Evolutionary conservation across 2,113 vertebrate genomes (phyloP).

Genomic region (Mystacornis crossleyi): DNA sequence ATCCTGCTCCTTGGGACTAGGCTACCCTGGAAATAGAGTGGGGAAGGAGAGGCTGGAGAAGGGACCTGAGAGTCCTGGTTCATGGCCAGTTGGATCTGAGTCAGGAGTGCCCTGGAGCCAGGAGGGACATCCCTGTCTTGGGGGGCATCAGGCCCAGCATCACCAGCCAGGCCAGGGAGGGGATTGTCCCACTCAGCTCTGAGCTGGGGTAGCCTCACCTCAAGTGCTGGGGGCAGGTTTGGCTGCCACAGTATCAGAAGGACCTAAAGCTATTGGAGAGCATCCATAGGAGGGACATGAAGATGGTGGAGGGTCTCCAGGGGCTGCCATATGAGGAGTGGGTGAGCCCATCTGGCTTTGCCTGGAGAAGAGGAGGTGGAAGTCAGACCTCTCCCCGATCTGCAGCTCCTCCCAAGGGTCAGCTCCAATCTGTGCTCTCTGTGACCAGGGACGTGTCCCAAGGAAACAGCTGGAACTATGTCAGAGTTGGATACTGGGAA

Average conservation of each 20-base stretch:
- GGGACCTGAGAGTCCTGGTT: neutral
- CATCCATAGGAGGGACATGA: neutral
- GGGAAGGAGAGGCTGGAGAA: neutral
- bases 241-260: neutral
- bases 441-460: rapidly evolving
- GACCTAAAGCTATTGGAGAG: neutral
- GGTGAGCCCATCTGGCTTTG: neutral
- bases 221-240: rapidly evolving
- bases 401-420: neutral
- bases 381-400: neutral
- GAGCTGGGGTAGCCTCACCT: neutral
- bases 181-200: neutral
- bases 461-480: neutral
- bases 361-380: neutral
- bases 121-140: no score
- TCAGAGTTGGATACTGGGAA: rapidly evolving
- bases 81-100: neutral
- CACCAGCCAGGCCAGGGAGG: no score
- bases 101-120: neutral
- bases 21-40: neutral
- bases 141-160: neutral
- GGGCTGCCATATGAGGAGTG: neutral
- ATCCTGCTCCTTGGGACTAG: neutral
- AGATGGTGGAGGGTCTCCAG: neutral
- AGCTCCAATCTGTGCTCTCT: neutral